Conservation (phyloP, 2,888 invertebrate genomes). For the Periphyllus acericola region DNA sequence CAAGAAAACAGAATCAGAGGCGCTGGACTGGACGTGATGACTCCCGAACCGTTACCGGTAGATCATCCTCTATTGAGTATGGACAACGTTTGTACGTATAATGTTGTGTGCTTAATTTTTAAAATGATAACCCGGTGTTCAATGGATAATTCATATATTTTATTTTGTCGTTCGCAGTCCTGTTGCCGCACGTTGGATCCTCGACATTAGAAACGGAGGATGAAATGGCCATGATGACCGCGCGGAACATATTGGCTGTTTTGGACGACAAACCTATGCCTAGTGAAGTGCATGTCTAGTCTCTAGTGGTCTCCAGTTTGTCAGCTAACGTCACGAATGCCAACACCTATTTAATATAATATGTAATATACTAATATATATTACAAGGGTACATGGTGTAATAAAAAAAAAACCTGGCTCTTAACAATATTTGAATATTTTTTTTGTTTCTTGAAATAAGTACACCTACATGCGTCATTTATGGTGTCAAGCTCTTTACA, state of each 20-base stretch:
- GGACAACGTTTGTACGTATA: conserved; percentile 80
- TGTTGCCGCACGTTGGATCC: conserved; percentile 93
- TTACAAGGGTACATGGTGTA: too few species aligned
- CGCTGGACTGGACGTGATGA: conserved; percentile 91
- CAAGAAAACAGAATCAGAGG: conserved; percentile 80
- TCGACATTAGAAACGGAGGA: conserved; percentile 83
- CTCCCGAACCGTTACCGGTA: conserved; percentile 87
- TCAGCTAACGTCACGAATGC: too few species aligned
- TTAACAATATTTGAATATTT: too few species aligned
- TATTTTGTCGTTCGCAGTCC: conserved; percentile 68
- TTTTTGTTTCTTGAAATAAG: too few species aligned
- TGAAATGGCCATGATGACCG: conserved; percentile 85
- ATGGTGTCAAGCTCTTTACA: too few species aligned
- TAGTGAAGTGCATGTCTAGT: conserved; percentile 66
- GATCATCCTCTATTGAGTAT: conserved; percentile 82
- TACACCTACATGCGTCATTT: too few species aligned
- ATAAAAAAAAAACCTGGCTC: too few species aligned
- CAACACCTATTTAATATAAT: too few species aligned
- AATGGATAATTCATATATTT: background rate
- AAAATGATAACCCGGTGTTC: background rate
- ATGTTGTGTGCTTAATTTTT: background rate
- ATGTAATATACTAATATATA: too few species aligned
- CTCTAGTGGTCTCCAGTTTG: background rate
- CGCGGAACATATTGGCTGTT: conserved; percentile 83
- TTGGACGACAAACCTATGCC: conserved; percentile 78